These are phyloP conservation scores for Semnornis frantzii DNA, from an alignment of 2,113 vertebrate species.

Conservation along the genomic window DNA sequence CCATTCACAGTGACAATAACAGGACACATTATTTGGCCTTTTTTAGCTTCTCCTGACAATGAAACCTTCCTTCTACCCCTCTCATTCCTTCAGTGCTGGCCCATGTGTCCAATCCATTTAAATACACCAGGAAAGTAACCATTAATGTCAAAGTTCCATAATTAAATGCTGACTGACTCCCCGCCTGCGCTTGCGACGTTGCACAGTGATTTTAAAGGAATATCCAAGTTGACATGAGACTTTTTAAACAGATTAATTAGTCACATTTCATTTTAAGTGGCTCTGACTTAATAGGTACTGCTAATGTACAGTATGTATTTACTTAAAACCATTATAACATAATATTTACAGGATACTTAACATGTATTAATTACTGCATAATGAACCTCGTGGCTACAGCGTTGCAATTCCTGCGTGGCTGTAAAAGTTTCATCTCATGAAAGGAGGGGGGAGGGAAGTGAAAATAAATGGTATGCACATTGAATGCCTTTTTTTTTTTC, in stretches of 20 bases:
- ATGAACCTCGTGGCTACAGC: conserved; percentile 72
- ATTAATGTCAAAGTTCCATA: conserved; percentile 44
- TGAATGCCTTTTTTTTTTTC: conserved; percentile 68
- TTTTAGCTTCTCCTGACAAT: background rate
- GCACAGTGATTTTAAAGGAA: conserved; percentile 72
- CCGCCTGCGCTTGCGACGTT: background rate
- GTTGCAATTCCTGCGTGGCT: conserved; percentile 47
- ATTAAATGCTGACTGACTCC: conserved; percentile 60
- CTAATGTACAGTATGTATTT: conserved; percentile 72
- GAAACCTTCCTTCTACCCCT: background rate
- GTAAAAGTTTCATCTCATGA: conserved; percentile 75
- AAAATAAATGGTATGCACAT: conserved; percentile 65
- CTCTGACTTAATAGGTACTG: conserved; percentile 68
- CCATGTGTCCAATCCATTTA: conserved; percentile 43
- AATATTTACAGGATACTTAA: conserved; percentile 81
- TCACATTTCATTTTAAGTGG: conserved; percentile 69
- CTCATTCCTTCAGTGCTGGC: conserved; percentile 24
- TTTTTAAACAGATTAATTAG: conserved; percentile 78
- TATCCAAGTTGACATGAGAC: conserved; percentile 67
- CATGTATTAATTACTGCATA: conserved; percentile 78
- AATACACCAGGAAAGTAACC: conserved; percentile 48
- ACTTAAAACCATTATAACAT: conserved; percentile 76
- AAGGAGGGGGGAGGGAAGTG: conserved; percentile 26
- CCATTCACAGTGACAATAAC: background rate
- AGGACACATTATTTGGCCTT: background rate